A percentile compares a stretch with the other conserved stretches of the same genome.
These are phyloP conservation scores for Antennarius striatus DNA, from an alignment of 2,113 vertebrate species.

Conservation along the genomic window DNA sequence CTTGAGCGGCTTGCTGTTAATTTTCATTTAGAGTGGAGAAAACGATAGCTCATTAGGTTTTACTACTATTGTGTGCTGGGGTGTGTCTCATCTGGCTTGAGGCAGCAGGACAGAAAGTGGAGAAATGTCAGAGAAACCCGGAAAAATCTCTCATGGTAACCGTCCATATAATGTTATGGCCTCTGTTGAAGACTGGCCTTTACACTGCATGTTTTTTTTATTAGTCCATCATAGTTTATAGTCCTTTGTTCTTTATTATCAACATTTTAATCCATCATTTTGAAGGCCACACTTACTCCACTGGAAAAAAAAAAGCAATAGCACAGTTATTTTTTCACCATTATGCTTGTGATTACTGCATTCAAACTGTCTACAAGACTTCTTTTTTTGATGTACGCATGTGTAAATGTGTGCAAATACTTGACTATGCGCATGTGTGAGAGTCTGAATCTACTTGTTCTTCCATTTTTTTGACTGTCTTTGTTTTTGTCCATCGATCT, in stretches of 20 bases:
- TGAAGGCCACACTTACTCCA: constrained; percentile 43
- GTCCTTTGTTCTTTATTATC: constrained; percentile 61
- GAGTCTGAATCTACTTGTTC: constrained; percentile 21
- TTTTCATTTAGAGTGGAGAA: constrained; percentile 64
- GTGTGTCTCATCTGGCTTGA: constrained; percentile 48
- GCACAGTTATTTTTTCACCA: constrained; percentile 28
- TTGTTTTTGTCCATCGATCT: constrained; percentile 1
- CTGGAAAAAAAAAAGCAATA: constrained; percentile 38
- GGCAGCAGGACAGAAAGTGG: constrained; percentile 51
- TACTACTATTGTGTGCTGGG: constrained; percentile 60
- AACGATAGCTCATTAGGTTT: constrained; percentile 73
- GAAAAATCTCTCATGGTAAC: constrained; percentile 53
- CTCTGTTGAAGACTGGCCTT: constrained; percentile 49
- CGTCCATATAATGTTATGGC: constrained; percentile 49
- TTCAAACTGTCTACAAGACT: constrained; percentile 40
- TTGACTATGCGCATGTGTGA: constrained; percentile 34
- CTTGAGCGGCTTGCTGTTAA: constrained; percentile 66
- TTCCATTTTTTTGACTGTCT: constrained; percentile 33
- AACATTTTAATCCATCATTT: constrained; percentile 50
- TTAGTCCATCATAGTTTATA: constrained; percentile 52
- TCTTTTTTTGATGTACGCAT: constrained; percentile 21
- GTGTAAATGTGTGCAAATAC: constrained; percentile 47
- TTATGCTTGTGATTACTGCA: constrained; percentile 47
- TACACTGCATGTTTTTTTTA: constrained; percentile 48
- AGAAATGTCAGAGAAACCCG: constrained; percentile 50